These are phyloP conservation scores for Chrysomallon squamiferum DNA, from an alignment of 1,140 invertebrate species.

Conservation along the genomic window DNA sequence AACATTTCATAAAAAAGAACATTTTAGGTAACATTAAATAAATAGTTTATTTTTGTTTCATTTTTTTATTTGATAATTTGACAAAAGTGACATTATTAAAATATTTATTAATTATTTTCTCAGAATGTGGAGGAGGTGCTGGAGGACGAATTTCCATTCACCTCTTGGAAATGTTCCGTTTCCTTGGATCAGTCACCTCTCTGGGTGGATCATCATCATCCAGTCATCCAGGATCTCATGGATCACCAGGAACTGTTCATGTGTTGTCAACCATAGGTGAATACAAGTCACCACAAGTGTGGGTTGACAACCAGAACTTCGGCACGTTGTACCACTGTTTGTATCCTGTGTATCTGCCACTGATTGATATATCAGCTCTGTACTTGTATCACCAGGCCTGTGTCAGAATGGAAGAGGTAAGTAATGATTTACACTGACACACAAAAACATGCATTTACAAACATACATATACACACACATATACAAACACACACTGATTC, in stretches of 20 bases:
- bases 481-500: too few species aligned
- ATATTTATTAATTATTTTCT: neutral
- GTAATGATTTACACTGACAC: too few species aligned
- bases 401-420: too few species aligned
- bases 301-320: conserved; percentile 32
- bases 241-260: conserved; percentile 45
- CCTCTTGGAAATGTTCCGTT: conserved; percentile 28
- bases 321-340: conserved; percentile 13
- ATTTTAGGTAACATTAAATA: too few species aligned
- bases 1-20: too few species aligned
- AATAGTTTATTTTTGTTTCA: too few species aligned
- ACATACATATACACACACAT: too few species aligned
- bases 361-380: conserved; percentile 17
- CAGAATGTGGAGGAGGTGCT: conserved; percentile 46
- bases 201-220: conserved; percentile 23
- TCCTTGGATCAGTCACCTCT: conserved; percentile 33
- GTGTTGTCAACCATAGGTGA: conserved; percentile 23
- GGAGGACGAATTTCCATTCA: conserved; percentile 39
- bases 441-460: too few species aligned
- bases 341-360: conserved; percentile 25
- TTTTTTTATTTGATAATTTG: neutral
- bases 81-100: neutral
- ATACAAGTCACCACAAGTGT: conserved; percentile 22
- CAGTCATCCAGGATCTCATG: conserved; percentile 8
- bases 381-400: conserved; percentile 32